Conservation (phyloP, 2,888 invertebrate species). For the Euphydryas editha region DNA sequence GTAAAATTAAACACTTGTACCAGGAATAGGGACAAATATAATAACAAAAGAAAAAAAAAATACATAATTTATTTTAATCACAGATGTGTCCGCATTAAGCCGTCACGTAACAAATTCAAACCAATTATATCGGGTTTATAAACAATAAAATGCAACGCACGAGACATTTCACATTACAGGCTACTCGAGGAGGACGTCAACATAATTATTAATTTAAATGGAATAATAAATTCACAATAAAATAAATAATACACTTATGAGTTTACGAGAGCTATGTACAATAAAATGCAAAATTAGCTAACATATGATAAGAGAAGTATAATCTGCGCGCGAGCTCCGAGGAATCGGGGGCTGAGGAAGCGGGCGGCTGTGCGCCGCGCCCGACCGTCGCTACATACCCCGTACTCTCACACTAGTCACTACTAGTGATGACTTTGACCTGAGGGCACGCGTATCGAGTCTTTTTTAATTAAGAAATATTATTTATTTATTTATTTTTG, state of each 20-base stretch:
- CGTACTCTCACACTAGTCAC: too few species aligned
- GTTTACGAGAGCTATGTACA: constrained; percentile 75
- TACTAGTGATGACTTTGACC: too few species aligned
- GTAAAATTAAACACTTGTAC: constrained; percentile 30
- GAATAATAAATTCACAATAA: constrained; percentile 49
- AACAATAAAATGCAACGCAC: constrained; percentile 28
- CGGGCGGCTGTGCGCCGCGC: too few species aligned
- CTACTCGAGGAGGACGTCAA: constrained; percentile 20
- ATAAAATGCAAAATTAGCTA: constrained; percentile 72
- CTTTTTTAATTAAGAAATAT: too few species aligned
- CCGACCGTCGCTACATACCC: too few species aligned
- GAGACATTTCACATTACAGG: constrained; percentile 24
- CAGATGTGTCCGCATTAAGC: constrained; percentile 61
- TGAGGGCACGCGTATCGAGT: too few species aligned
- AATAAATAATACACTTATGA: constrained; percentile 62
- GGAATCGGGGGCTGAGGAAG: too few species aligned
- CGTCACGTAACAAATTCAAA: constrained; percentile 41
- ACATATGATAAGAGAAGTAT: constrained; percentile 66
- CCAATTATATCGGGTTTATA: constrained; percentile 33
- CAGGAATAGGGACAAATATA: constrained; percentile 45
- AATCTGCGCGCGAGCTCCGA: too few species aligned
- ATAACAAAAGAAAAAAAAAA: constrained; percentile 60
- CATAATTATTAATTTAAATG: constrained; percentile 44
- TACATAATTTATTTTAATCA: constrained; percentile 77
- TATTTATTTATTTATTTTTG: too few species aligned